Base-by-base conservation (phyloP, 2,888 invertebrate genomes). In the Pilophorus perplexus region DNA sequence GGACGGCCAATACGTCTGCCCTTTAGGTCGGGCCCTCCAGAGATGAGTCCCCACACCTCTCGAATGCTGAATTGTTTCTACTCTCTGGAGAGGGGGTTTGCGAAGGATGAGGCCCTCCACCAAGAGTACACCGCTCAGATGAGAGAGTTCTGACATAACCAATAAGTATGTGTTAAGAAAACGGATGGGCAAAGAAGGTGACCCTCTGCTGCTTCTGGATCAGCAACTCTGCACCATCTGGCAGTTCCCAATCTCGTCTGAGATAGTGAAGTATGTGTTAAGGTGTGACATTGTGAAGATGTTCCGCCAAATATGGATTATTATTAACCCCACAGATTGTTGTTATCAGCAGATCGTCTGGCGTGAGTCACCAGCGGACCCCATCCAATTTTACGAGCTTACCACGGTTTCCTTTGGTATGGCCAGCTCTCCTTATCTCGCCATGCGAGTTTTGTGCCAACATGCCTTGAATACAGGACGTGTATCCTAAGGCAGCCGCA, bases 201-300 rank as follows among this genome's bases (percentile, higher is more conserved):
- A n/a, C n/a, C n/a, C n/a, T n/a, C n/a, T n/a, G n/a, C n/a, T n/a
- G n/a, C n/a, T n/a, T n/a, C n/a, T n/a, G n/a, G n/a, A n/a, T n/a
- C n/a, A n/a, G n/a, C n/a, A n/a, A n/a, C n/a, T n/a, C n/a, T n/a
- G n/a, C n/a, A n/a, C n/a, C n/a, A n/a, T n/a, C n/a, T n/a, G n/a
- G n/a, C n/a, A n/a, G n/a, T n/a, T n/a, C n/a, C n/a, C n/a, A n/a
- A n/a, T n/a, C n/a, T n/a, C n/a, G n/a, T n/a, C n/a, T n/a, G n/a
- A n/a, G n/a, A n/a, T n/a, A n/a, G n/a, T n/a, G n/a, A n/a, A n/a
- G n/a, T n/a, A n/a, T n/a, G n/a, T n/a, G n/a, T n/a, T n/a, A n/a
- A 54, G 23, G 1, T 40, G 52, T 12, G 60, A 60, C 60, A 44
- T 60, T 23, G 46, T 44, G 3, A 60, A 60, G 44, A 60, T 60